phyloP scores from a whole-genome alignment of 1,140 invertebrate genomes.

The Bombyx mori region ASM3026992v2 NC_085110.1:6248001-6248500 shows the following conservation, averaged over 20 bases:
- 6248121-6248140: too few relatives aligned
- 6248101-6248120: too few relatives aligned
- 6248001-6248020: slow-evolving; percentile 77
- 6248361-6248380: slow-evolving; percentile 73
- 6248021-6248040: slow-evolving; percentile 72
- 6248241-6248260: too few relatives aligned
- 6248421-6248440: slow-evolving; percentile 49
- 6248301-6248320: too few relatives aligned
- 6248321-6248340: slow-evolving; percentile 60
- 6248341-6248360: slow-evolving; percentile 65
- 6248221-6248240: too few relatives aligned
- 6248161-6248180: too few relatives aligned
- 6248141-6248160: too few relatives aligned
- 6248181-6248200: too few relatives aligned
- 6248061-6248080: slow-evolving; percentile 13
- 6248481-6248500: slow-evolving; percentile 86
- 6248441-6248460: slow-evolving; percentile 73
- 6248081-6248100: not conserved
- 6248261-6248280: too few relatives aligned
- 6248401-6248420: slow-evolving; percentile 87
- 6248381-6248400: slow-evolving; percentile 80
- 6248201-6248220: too few relatives aligned
- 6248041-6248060: slow-evolving; percentile 69
- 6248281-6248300: too few relatives aligned
- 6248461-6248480: slow-evolving; percentile 73